Conservation (phyloP, 2,113 vertebrate species). For the Atrichornis clamosus region DNA sequence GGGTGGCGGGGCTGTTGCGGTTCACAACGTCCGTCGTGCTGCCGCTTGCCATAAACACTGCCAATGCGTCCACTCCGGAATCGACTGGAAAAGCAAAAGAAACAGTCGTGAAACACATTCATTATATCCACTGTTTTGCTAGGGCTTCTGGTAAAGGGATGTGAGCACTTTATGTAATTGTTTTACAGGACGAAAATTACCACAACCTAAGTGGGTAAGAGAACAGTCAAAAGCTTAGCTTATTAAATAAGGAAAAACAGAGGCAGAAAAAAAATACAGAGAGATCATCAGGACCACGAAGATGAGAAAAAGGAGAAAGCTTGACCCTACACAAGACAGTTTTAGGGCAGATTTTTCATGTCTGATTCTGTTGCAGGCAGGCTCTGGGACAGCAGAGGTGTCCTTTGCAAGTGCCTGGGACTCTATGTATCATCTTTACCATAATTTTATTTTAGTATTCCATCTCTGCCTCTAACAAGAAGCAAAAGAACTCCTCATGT, state of each 20-base stretch:
- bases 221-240: not conserved
- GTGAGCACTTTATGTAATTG: not conserved
- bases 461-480: fast-evolving
- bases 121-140: fast-evolving
- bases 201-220: not conserved
- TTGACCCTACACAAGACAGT: not conserved
- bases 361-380: not conserved
- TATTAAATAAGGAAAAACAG: not conserved
- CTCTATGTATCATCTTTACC: not conserved
- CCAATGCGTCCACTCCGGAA: conserved; percentile 77
- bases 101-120: not conserved
- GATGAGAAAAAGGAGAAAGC: not conserved
- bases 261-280: not conserved
- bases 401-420: not conserved
- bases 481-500: not conserved
- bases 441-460: not conserved
- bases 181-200: not conserved
- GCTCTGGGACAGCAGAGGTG: not conserved
- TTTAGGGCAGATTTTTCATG: not conserved
- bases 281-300: not conserved
- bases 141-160: not conserved
- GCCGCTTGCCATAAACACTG: conserved; percentile 88
- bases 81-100: conserved; percentile 70
- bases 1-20: conserved; percentile 75
- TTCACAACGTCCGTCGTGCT: conserved; percentile 82